Conservation (phyloP, 2,888 invertebrate species). For the Actias luna region DNA sequence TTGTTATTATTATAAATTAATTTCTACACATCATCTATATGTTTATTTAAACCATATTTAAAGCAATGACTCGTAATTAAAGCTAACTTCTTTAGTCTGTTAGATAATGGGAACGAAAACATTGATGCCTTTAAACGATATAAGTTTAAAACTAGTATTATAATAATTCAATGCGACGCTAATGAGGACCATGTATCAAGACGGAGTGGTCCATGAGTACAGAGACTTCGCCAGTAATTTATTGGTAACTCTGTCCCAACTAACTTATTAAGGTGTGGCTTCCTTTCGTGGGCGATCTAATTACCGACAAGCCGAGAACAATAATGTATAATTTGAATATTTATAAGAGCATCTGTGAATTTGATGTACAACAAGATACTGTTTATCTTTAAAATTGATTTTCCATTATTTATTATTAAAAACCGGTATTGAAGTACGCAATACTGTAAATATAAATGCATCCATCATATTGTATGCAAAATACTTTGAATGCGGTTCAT, state of each 20-base stretch:
- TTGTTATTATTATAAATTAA: too few relatives aligned
- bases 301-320: constrained; percentile 77
- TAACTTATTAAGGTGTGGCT: constrained; percentile 65
- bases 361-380: constrained; percentile 60
- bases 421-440: constrained; percentile 77
- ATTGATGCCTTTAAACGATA: constrained; percentile 3
- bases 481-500: constrained; percentile 80
- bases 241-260: constrained; percentile 70
- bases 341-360: constrained; percentile 73
- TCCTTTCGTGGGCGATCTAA: constrained; percentile 79
- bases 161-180: constrained; percentile 45
- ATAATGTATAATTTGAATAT: constrained; percentile 79
- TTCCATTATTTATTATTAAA: constrained; percentile 77
- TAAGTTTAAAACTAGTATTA: constrained; percentile 29
- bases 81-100: too few relatives aligned
- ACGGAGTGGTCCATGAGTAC: constrained; percentile 40
- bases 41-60: too few relatives aligned
- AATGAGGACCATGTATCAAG: constrained; percentile 55
- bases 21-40: too few relatives aligned
- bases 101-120: not conserved
- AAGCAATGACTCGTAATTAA: too few relatives aligned
- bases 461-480: constrained; percentile 82
- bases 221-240: constrained; percentile 53
- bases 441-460: constrained; percentile 81
- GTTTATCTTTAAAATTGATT: constrained; percentile 79